These are phyloP conservation scores for Cercopithecus petaurista DNA, from an alignment of 2,797 vertebrate genomes.

Conservation along the genomic window DNA sequence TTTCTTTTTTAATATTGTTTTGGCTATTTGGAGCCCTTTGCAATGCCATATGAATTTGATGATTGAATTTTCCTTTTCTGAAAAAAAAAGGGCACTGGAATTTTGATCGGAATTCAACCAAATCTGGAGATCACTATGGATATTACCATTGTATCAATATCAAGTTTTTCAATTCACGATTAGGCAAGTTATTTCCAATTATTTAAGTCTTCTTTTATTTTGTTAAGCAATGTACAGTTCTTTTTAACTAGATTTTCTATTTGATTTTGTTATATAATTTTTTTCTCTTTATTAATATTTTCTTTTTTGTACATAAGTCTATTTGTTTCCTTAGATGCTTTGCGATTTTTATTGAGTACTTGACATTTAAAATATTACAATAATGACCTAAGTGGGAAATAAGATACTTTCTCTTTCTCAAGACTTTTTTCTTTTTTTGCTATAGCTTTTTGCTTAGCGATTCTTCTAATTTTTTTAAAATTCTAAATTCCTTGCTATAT, in stretches of 20 bases:
- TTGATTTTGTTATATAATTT: background rate
- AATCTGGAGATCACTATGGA: no score
- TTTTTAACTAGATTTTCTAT: background rate
- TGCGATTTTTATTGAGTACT: background rate
- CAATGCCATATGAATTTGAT: no score
- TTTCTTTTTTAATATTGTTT: no score
- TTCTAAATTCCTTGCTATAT: background rate
- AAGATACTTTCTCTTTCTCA: background rate
- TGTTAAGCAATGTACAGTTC: no score
- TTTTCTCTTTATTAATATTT: background rate
- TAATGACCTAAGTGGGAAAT: background rate
- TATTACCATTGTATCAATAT: no score
- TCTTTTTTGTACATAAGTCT: background rate
- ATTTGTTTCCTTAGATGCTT: background rate
- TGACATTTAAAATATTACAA: background rate
- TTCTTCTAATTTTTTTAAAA: background rate
- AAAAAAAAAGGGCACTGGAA: no score
- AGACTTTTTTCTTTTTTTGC: background rate
- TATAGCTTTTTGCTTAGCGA: background rate
- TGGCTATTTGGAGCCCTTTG: no score
- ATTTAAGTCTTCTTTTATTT: no score
- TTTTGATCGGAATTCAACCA: no score
- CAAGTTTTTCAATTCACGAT: no score
- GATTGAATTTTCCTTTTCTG: no score
- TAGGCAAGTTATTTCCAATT: no score